Conservation (phyloP, 2,797 vertebrate genomes). For the Argyrosomus regius region DNA sequence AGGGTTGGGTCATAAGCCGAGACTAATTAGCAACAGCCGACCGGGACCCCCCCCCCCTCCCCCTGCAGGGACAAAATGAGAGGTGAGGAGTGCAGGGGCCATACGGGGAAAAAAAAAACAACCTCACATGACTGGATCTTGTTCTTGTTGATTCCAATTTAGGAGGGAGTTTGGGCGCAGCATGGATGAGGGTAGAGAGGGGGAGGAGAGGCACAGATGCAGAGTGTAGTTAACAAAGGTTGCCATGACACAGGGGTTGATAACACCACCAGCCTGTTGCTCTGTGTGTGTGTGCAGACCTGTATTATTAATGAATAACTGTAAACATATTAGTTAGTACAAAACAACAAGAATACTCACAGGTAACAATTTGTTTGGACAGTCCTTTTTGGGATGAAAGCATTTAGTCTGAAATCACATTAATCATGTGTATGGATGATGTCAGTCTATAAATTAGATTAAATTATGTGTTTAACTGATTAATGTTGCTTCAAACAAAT, state of each 20-base stretch:
- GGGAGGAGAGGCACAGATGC: slow-evolving; percentile 31
- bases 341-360: background rate
- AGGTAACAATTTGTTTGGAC: background rate
- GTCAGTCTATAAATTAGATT: background rate
- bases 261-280: slow-evolving; percentile 61
- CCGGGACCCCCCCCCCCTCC: background rate
- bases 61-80: slow-evolving; percentile 9
- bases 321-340: background rate
- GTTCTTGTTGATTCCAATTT: slow-evolving; percentile 31
- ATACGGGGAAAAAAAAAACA: background rate
- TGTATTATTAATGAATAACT: slow-evolving; percentile 6
- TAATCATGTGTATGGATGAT: background rate
- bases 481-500: slow-evolving; percentile 15
- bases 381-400: slow-evolving; percentile 5
- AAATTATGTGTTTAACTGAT: slow-evolving; percentile 18
- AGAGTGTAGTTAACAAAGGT: slow-evolving; percentile 60
- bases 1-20: slow-evolving; percentile 56
- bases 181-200: slow-evolving; percentile 3
- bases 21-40: slow-evolving; percentile 62
- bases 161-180: background rate
- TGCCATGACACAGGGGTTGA: slow-evolving; percentile 62
- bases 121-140: slow-evolving; percentile 12
- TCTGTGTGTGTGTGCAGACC: background rate
- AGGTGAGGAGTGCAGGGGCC: slow-evolving; percentile 17
- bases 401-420: background rate